Percentiles rank a stretch among this genome's conserved stretches.
These are phyloP conservation scores for Saturnia pavonia DNA, from an alignment of 2,888 invertebrate species.

Conservation along the genomic window DNA sequence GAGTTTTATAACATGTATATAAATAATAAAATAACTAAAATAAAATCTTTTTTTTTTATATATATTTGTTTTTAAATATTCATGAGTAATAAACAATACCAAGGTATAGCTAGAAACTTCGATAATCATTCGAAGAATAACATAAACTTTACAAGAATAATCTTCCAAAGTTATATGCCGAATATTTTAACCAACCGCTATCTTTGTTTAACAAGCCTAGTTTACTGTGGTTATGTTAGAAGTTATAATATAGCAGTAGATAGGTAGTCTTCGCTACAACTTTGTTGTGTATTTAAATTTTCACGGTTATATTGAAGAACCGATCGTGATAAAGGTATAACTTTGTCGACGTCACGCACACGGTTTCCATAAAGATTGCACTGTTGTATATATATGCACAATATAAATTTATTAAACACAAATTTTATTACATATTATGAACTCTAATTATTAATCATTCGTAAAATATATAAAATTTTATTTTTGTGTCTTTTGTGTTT, in stretches of 20 bases:
- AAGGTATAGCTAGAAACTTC: neutral
- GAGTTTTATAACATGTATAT: too few species aligned
- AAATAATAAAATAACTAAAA: too few species aligned
- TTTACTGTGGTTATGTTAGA: constrained; percentile 56
- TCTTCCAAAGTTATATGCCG: neutral
- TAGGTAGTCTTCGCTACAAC: constrained; percentile 38
- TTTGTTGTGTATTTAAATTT: constrained; percentile 58
- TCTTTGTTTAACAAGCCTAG: constrained; percentile 47
- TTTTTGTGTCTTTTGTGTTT: too few species aligned
- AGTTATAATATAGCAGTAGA: constrained; percentile 50
- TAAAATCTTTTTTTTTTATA: too few species aligned
- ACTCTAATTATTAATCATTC: too few species aligned
- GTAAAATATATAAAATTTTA: too few species aligned
- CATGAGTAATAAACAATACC: neutral
- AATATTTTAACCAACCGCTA: constrained; percentile 26
- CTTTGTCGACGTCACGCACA: constrained; percentile 46
- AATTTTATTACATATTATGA: too few species aligned
- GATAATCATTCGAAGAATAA: neutral
- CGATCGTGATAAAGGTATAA: constrained; percentile 55
- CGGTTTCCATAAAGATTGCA: constrained; percentile 46
- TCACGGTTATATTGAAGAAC: constrained; percentile 54
- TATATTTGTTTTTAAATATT: neutral
- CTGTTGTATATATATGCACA: constrained; percentile 26
- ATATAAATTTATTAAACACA: neutral
- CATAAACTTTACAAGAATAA: constrained; percentile 2